phyloP scores from a whole-genome alignment of 2,888 invertebrate species.

The Lathronympha strigana region DNA sequence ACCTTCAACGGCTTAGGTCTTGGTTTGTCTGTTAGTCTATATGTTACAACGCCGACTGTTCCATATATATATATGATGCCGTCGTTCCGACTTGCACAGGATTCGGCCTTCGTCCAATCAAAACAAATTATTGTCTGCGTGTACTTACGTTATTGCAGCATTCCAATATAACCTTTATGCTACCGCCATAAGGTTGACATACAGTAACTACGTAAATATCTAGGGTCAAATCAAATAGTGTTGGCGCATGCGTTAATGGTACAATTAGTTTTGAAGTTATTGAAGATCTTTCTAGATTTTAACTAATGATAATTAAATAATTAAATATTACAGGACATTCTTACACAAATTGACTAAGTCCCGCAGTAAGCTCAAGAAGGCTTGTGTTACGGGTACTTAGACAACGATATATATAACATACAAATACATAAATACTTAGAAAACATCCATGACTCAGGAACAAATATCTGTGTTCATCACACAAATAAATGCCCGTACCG shows the following conservation, averaged over 20 bases:
- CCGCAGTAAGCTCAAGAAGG: no score
- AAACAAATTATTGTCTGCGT: slow-evolving; percentile 18
- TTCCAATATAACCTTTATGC: not conserved
- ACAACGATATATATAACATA: no score
- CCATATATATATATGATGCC: not conserved
- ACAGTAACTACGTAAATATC: not conserved
- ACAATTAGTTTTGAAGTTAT: not conserved
- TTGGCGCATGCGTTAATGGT: slow-evolving; percentile 7
- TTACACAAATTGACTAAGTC: no score
- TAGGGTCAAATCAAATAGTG: slow-evolving; percentile 22
- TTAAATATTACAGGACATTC: no score
- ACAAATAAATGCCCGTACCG: no score
- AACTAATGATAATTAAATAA: not conserved
- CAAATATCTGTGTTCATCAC: no score
- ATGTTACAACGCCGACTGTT: no score
- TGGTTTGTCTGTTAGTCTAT: no score
- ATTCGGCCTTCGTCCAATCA: slow-evolving; percentile 22
- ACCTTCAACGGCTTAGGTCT: no score
- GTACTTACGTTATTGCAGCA: not conserved
- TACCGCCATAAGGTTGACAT: not conserved
- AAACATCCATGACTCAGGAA: no score
- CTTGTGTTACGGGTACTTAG: no score
- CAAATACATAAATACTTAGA: no score
- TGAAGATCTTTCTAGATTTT: not conserved
- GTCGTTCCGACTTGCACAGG: not conserved